phyloP scores from a whole-genome alignment of 2,113 vertebrate species.

The Cettia cetti region DNA sequence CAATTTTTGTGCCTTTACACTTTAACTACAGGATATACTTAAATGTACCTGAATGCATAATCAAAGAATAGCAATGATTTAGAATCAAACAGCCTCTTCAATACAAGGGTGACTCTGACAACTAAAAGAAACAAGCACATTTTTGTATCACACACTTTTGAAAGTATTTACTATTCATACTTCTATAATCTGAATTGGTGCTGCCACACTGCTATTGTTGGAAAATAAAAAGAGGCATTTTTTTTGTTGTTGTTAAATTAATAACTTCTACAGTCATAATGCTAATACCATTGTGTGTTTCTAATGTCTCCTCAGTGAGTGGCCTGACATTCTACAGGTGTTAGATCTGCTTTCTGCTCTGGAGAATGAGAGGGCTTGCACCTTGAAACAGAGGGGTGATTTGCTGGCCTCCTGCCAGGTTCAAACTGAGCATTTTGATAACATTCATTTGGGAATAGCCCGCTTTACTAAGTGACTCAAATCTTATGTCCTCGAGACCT shows the following conservation, averaged over 20 bases:
- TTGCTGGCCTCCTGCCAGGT: background rate
- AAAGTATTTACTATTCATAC: background rate
- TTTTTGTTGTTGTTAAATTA: background rate
- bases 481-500: background rate
- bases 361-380: background rate
- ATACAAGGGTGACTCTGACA: background rate
- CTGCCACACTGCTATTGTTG: background rate
- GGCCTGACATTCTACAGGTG: background rate
- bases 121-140: background rate
- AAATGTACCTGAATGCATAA: background rate
- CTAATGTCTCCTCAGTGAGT: background rate
- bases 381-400: background rate
- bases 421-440: background rate
- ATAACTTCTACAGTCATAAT: background rate
- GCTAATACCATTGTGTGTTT: background rate
- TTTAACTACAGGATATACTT: background rate
- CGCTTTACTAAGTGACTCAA: background rate
- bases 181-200: background rate
- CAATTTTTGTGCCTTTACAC: background rate
- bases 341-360: background rate
- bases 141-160: background rate
- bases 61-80: background rate
- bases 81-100: background rate
- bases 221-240: background rate
- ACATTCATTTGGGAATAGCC: background rate